A percentile compares a stretch with the other conserved stretches of the same genome.
These are phyloP conservation scores for Halocynthia aurantium DNA, from an alignment of 23 tunicate species.

Conservation along the genomic window DNA sequence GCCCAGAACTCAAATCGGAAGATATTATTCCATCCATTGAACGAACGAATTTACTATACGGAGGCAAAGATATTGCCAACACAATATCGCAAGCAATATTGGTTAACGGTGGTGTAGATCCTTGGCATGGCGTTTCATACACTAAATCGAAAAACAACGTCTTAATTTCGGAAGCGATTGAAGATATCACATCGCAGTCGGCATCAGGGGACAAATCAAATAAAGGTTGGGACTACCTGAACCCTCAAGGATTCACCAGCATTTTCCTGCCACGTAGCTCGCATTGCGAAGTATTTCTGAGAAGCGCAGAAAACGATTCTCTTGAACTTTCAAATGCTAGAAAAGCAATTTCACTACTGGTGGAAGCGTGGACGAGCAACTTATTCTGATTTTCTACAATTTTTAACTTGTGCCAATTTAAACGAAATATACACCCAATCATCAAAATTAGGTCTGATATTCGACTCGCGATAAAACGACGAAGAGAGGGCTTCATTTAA, in stretches of 20 bases:
- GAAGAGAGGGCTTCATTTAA: too few species aligned
- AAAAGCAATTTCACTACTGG: neutral
- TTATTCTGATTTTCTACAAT: neutral
- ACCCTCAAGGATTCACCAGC: neutral
- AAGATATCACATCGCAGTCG: neutral
- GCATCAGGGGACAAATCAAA: neutral
- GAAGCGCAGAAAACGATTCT: neutral
- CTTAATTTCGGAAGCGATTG: neutral
- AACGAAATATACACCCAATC: too few species aligned
- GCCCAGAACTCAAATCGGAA: slow-evolving; percentile 1
- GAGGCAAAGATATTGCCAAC: slow-evolving; percentile 30
- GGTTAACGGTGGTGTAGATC: slow-evolving; percentile 71
- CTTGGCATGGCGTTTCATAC: slow-evolving; percentile 60
- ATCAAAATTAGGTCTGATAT: too few species aligned
- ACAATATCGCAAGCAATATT: slow-evolving; percentile 44
- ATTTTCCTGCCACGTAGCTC: neutral
- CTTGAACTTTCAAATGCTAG: slow-evolving; percentile 1
- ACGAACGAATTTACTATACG: slow-evolving; percentile 6
- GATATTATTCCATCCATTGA: neutral
- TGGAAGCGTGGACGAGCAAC: neutral
- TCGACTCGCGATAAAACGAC: too few species aligned
- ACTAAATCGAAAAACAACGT: neutral
- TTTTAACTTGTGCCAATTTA: neutral
- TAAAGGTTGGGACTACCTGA: neutral
- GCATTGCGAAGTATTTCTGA: neutral